These are phyloP conservation scores for Ornithoptera alexandrae DNA, from an alignment of 2,888 invertebrate genomes.

Conservation along the genomic window DNA sequence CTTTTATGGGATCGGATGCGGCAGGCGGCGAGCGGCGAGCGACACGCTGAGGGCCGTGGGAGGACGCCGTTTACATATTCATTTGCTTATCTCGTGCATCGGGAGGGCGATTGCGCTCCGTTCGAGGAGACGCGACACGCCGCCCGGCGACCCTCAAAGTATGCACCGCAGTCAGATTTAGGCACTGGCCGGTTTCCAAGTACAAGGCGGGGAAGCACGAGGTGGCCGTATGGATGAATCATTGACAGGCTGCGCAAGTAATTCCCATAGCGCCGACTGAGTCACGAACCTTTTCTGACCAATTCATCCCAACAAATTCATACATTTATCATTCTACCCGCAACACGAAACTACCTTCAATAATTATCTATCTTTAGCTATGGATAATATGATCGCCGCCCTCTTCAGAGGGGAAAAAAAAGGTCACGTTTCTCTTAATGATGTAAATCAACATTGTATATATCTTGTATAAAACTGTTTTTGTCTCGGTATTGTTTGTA, in stretches of 20 bases:
- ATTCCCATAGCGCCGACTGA: conserved; percentile 71
- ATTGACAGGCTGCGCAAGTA: conserved; percentile 55
- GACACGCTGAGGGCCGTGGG: conserved; percentile 57
- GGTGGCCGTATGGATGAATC: conserved; percentile 59
- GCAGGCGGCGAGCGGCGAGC: conserved; percentile 35
- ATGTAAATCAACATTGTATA: too few species aligned
- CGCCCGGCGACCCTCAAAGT: not conserved
- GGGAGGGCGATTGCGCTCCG: conserved; percentile 63
- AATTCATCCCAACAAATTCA: too few species aligned
- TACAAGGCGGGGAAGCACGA: conserved; percentile 53
- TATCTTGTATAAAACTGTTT: too few species aligned
- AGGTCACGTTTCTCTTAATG: too few species aligned
- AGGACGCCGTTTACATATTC: conserved; percentile 72
- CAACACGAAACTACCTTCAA: too few species aligned
- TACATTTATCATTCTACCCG: too few species aligned
- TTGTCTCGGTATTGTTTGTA: too few species aligned
- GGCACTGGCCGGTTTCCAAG: conserved; percentile 68
- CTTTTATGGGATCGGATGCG: conserved; percentile 57
- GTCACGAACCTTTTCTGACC: conserved; percentile 68
- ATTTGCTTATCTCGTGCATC: conserved; percentile 75
- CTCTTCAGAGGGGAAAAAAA: too few species aligned
- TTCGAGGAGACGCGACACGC: conserved; percentile 41
- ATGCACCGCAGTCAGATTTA: conserved; percentile 58
- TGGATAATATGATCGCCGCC: too few species aligned
- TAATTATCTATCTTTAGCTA: too few species aligned